Evolutionary conservation across 2,797 vertebrate genomes (phyloP).

Genomic region (Simalia tracyae): DNA sequence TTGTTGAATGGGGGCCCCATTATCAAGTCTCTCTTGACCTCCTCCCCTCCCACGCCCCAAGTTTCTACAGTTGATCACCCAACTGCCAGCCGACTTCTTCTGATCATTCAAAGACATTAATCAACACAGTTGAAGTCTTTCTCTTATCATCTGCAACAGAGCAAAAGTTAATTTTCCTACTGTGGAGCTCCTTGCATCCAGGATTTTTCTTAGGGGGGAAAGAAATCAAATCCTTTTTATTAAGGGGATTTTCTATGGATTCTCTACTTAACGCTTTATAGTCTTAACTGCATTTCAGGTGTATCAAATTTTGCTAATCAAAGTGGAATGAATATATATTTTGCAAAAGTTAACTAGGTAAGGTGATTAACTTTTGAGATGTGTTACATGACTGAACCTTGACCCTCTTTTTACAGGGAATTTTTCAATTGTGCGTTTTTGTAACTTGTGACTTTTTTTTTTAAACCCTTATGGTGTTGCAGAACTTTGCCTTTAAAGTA

Average conservation of each 20-base stretch:
- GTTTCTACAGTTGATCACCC: background rate
- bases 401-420: constrained; percentile 38
- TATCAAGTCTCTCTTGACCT: background rate
- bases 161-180: background rate
- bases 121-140: background rate
- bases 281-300: constrained; percentile 47
- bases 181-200: background rate
- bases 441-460: constrained; percentile 45
- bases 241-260: background rate
- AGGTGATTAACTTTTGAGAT: constrained; percentile 30
- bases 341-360: background rate
- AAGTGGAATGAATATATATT: constrained; percentile 38
- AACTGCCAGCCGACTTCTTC: too few species aligned
- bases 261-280: constrained; percentile 11
- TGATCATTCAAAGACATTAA: background rate
- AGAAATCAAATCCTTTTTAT: background rate
- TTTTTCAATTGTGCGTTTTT: constrained; percentile 56
- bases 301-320: constrained; percentile 62
- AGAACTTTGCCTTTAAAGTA: constrained; percentile 56
- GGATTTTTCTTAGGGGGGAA: background rate
- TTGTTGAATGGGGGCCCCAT: background rate
- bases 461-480: constrained; percentile 46
- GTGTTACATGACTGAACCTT: constrained; percentile 41
- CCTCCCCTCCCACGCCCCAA: background rate
- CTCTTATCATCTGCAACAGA: background rate